phyloP scores from a whole-genome alignment of 2,113 vertebrate species.

The Pachypanchax playfairii region DNA sequence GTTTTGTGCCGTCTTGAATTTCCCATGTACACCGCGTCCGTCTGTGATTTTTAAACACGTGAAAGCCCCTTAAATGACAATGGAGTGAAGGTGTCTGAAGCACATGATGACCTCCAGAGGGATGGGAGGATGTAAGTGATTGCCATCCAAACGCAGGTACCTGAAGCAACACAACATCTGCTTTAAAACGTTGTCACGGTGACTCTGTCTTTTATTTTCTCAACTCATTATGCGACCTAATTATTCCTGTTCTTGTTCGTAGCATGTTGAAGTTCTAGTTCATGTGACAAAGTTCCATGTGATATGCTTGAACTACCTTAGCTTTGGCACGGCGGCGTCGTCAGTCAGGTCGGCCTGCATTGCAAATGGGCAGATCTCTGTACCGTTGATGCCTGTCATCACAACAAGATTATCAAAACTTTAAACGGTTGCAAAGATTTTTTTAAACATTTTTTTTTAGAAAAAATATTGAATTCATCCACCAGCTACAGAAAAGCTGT shows the following conservation, averaged over 20 bases:
- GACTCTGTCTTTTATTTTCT: neutral
- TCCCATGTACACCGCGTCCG: neutral
- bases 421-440: neutral
- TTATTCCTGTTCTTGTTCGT: neutral
- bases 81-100: conserved; percentile 91
- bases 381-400: conserved; percentile 89
- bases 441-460: neutral
- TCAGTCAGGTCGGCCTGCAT: conserved; percentile 68
- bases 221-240: neutral
- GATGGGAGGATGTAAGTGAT: conserved; percentile 89
- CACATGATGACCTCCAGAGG: conserved; percentile 96
- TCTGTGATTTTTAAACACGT: conserved; percentile 6
- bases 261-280: neutral
- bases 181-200: neutral
- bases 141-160: conserved; percentile 94
- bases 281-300: neutral
- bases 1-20: neutral
- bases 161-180: conserved; percentile 70
- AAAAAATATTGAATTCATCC: too few species aligned
- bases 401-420: conserved; percentile 4
- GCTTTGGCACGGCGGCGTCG: conserved; percentile 76
- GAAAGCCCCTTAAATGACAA: conserved; percentile 84
- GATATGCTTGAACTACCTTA: conserved; percentile 74
- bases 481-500: too few species aligned
- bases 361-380: conserved; percentile 86